These are phyloP conservation scores for Melanocharis versteri DNA, from an alignment of 2,113 vertebrate genomes.

Conservation along the genomic window DNA sequence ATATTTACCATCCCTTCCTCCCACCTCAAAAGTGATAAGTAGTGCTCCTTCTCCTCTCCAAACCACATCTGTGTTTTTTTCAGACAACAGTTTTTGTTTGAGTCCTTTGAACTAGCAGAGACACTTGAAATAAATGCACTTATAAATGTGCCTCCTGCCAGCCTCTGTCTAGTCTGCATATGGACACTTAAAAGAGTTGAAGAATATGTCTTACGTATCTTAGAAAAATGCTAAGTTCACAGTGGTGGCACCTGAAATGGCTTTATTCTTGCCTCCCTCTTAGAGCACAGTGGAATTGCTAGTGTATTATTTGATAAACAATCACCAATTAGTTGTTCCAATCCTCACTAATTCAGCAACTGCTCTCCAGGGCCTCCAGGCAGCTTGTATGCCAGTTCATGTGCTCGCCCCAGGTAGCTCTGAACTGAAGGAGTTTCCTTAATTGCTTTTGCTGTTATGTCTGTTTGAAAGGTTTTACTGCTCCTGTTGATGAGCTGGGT, in stretches of 20 bases:
- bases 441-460: constrained; percentile 50
- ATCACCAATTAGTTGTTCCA: constrained; percentile 45
- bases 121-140: constrained; percentile 33
- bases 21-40: background rate
- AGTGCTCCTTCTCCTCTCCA: background rate
- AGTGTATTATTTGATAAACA: constrained; percentile 53
- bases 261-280: constrained; percentile 5
- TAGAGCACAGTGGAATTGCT: background rate
- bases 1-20: background rate
- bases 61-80: background rate
- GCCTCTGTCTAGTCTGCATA: constrained; percentile 19
- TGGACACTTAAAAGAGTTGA: constrained; percentile 28
- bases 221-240: constrained; percentile 35
- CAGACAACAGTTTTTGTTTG: background rate
- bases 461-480: constrained; percentile 41
- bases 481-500: background rate
- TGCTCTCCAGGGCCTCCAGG: constrained; percentile 35
- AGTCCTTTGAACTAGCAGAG: constrained; percentile 41
- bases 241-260: constrained; percentile 21
- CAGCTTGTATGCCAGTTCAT: constrained; percentile 26
- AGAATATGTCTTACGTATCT: background rate
- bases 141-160: constrained; percentile 26
- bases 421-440: constrained; percentile 44
- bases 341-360: constrained; percentile 31
- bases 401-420: constrained; percentile 21